Evolutionary conservation across 2,888 invertebrate genomes (phyloP).

Genomic region (Tetragnatha montana): DNA sequence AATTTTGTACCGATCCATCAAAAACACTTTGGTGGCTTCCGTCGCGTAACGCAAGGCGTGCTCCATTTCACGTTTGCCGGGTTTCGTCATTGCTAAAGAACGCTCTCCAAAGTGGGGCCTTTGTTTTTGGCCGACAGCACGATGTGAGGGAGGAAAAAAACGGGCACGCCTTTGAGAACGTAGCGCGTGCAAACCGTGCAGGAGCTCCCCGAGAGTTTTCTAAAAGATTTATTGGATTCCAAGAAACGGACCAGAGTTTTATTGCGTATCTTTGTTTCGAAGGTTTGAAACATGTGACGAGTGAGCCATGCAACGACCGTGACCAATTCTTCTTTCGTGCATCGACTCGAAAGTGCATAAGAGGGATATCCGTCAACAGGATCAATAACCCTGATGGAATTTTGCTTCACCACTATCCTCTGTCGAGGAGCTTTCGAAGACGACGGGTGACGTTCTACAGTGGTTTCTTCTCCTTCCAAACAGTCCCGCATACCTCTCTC

Average conservation of each 20-base stretch:
- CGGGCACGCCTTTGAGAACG: neutral
- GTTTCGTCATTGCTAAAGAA: neutral
- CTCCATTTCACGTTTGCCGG: constrained; percentile 8
- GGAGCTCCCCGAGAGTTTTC: neutral
- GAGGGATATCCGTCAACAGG: neutral
- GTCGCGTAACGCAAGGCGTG: constrained; percentile 32
- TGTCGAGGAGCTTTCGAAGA: too few species aligned
- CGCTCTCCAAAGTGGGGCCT: constrained; percentile 43
- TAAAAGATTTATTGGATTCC: neutral
- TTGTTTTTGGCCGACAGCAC: constrained; percentile 22
- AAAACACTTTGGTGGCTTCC: neutral
- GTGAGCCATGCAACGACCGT: constrained; percentile 10
- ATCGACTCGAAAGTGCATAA: neutral
- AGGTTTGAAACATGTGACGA: neutral
- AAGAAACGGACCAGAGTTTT: neutral
- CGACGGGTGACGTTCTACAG: too few species aligned
- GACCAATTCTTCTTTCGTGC: neutral
- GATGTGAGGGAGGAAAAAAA: neutral
- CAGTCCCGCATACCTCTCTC: too few species aligned
- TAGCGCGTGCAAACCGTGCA: neutral
- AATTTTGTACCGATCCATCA: neutral
- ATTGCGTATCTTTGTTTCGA: neutral
- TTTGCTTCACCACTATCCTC: neutral
- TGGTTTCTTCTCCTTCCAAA: too few species aligned
- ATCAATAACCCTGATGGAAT: neutral